These are phyloP conservation scores for Noctilio leporinus DNA, from an alignment of 2,113 vertebrate genomes.

Conservation along the genomic window DNA sequence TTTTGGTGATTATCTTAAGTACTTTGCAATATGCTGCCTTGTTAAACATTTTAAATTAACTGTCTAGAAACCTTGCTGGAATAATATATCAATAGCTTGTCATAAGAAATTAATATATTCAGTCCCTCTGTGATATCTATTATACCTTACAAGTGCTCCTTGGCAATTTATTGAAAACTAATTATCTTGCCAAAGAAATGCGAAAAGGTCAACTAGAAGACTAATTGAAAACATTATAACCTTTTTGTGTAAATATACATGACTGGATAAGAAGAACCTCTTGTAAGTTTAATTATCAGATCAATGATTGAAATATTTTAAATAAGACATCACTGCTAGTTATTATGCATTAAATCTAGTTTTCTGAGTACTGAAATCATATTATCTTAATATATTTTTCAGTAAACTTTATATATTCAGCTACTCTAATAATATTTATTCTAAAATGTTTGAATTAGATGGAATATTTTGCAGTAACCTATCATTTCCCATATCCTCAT, in stretches of 20 bases:
- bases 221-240: not conserved
- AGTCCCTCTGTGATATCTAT: not conserved
- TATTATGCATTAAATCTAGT: not conserved
- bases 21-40: not conserved
- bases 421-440: not conserved
- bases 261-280: not conserved
- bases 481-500: not conserved
- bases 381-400: not conserved
- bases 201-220: conserved; percentile 2
- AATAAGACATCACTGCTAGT: not conserved
- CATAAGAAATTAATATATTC: conserved; percentile 26
- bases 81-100: not conserved
- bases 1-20: conserved; percentile 30
- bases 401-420: not conserved
- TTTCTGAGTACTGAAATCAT: not conserved
- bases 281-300: not conserved
- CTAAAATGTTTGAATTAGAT: not conserved
- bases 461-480: not conserved
- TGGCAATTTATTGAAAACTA: conserved; percentile 33
- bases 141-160: not conserved
- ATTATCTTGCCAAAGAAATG: conserved; percentile 13
- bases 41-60: conserved; percentile 50
- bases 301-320: conserved; percentile 6
- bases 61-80: not conserved
- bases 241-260: not conserved